These are phyloP conservation scores for Pristionchus exspectatus DNA, from an alignment of 2,888 invertebrate genomes.

Conservation along the genomic window DNA sequence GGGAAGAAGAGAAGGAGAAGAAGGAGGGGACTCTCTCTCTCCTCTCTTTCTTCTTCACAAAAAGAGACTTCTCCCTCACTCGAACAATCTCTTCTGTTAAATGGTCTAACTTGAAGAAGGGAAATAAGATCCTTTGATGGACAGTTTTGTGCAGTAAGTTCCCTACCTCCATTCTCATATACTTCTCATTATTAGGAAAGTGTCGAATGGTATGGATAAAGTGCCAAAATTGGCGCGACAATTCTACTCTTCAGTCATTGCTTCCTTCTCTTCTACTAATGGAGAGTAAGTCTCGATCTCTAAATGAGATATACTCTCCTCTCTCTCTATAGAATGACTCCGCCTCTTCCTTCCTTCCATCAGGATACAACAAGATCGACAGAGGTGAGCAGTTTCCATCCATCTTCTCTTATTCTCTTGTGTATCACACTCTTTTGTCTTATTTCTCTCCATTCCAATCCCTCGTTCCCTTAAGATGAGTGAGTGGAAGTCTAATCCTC, in stretches of 20 bases:
- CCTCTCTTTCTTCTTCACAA: background rate
- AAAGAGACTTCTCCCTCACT: background rate
- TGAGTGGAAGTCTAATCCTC: constrained; percentile 72
- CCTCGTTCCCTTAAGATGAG: background rate
- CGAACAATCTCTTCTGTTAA: background rate
- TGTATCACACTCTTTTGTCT: background rate
- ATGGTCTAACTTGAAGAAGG: background rate
- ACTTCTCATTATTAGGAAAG: background rate
- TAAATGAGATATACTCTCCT: background rate
- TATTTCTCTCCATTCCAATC: background rate
- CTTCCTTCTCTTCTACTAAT: background rate
- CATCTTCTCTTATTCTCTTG: background rate
- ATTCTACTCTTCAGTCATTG: background rate
- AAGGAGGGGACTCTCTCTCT: background rate
- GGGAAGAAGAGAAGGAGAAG: background rate
- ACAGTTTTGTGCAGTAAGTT: background rate
- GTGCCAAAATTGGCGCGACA: background rate
- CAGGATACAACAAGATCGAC: background rate
- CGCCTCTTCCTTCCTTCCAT: background rate
- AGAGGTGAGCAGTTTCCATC: background rate
- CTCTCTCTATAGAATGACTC: background rate
- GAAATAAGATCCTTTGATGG: background rate
- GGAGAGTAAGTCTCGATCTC: constrained; percentile 26
- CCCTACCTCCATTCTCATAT: background rate
- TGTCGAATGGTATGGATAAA: background rate